phyloP scores from a whole-genome alignment of 2,797 vertebrate species.

The Babyrousa celebensis region DNA sequence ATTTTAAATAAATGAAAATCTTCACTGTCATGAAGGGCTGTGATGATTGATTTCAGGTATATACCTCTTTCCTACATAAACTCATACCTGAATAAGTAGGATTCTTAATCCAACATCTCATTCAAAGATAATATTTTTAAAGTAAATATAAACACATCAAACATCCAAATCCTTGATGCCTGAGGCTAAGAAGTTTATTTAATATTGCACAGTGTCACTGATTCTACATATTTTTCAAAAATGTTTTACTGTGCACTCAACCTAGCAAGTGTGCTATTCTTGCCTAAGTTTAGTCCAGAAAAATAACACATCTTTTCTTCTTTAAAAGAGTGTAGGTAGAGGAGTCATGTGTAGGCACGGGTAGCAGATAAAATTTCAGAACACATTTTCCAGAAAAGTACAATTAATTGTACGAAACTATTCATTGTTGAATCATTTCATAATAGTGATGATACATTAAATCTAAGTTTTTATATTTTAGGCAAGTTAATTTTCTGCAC shows the following conservation, averaged over 20 bases:
- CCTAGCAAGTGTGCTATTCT: slow-evolving; percentile 35
- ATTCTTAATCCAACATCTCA: neutral
- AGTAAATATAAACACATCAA: neutral
- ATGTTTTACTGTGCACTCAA: neutral
- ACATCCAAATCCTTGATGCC: neutral
- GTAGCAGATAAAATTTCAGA: slow-evolving; percentile 20
- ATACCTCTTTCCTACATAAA: neutral
- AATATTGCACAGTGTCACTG: neutral
- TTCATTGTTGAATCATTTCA: neutral
- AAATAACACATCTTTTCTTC: neutral
- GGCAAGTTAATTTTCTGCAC: neutral
- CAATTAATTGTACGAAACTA: neutral
- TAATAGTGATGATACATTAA: neutral
- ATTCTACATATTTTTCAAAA: slow-evolving; percentile 60
- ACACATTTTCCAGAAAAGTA: slow-evolving; percentile 8
- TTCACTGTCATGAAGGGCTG: neutral
- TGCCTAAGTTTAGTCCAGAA: neutral
- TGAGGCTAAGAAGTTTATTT: neutral
- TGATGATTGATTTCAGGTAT: neutral
- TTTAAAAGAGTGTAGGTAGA: neutral
- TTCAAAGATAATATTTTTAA: neutral
- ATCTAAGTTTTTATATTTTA: neutral
- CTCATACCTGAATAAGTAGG: neutral
- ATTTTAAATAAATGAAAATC: neutral
- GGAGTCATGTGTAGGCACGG: neutral